Conservation (phyloP, 2,113 vertebrate species). For the Rhinolophus ferrumequinum region DNA sequence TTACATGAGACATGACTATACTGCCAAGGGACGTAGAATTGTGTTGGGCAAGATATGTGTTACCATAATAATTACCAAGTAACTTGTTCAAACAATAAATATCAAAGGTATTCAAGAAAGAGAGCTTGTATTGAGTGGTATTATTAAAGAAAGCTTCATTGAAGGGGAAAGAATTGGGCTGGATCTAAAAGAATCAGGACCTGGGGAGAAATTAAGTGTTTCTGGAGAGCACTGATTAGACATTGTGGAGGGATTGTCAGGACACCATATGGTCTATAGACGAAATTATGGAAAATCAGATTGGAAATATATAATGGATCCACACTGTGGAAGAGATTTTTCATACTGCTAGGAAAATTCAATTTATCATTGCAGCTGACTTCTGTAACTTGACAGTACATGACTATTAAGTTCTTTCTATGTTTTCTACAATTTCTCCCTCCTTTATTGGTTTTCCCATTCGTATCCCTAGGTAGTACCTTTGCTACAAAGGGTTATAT, state of each 20-base stretch:
- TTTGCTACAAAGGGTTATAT: neutral
- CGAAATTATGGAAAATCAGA: constrained; percentile 27
- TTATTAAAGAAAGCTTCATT: neutral
- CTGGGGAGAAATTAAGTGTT: neutral
- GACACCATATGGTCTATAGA: neutral
- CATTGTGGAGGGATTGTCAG: neutral
- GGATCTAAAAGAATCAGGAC: neutral
- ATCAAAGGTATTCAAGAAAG: neutral
- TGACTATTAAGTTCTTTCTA: neutral
- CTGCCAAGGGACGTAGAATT: neutral
- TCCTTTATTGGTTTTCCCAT: neutral
- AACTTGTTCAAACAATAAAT: neutral
- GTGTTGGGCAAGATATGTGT: neutral
- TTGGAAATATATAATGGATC: neutral
- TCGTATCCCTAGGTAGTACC: neutral
- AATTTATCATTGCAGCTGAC: constrained; percentile 9
- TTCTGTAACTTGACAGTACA: neutral
- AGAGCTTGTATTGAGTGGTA: neutral
- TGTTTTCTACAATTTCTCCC: neutral
- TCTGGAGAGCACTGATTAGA: neutral
- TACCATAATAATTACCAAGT: neutral
- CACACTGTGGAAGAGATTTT: neutral
- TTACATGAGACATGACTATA: neutral
- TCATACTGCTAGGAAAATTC: constrained; percentile 4
- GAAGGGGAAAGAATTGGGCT: neutral